Evolutionary conservation across 2,797 vertebrate genomes (phyloP).

Genomic region (Diceros bicornis): DNA sequence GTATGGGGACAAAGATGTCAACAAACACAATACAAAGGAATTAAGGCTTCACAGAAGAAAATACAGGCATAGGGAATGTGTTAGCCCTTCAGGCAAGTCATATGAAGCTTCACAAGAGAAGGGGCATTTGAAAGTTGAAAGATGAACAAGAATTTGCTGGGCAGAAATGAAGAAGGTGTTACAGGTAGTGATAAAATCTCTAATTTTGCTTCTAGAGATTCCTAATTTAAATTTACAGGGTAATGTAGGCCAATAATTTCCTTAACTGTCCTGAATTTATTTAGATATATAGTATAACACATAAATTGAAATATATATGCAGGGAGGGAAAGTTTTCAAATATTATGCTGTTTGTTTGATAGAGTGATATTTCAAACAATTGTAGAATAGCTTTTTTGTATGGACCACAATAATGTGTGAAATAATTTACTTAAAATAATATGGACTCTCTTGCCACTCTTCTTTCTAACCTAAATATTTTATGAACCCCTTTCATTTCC

Average conservation of each 20-base stretch:
- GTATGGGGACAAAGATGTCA: neutral
- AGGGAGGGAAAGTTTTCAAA: constrained; percentile 14
- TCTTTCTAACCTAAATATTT: neutral
- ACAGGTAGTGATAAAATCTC: neutral
- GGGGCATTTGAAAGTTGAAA: neutral
- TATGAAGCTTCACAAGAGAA: neutral
- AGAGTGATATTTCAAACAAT: neutral
- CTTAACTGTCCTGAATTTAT: neutral
- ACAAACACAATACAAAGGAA: neutral
- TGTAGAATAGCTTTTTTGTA: neutral
- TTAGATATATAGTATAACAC: neutral
- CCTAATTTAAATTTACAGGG: neutral
- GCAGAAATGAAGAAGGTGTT: constrained; percentile 15
- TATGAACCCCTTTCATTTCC: constrained; percentile 28
- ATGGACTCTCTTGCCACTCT: neutral
- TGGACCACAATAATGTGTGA: neutral
- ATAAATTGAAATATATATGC: neutral
- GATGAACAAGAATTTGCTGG: neutral
- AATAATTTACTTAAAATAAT: constrained; percentile 24
- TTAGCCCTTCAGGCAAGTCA: neutral
- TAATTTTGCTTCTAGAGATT: constrained; percentile 33
- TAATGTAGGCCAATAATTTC: neutral
- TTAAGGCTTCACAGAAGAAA: neutral
- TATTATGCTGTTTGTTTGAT: neutral
- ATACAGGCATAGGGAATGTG: neutral